Percentiles rank a stretch among this genome's conserved stretches.
phyloP scores from a whole-genome alignment of 2,888 invertebrate genomes.

The Arctia plantaginis region DNA sequence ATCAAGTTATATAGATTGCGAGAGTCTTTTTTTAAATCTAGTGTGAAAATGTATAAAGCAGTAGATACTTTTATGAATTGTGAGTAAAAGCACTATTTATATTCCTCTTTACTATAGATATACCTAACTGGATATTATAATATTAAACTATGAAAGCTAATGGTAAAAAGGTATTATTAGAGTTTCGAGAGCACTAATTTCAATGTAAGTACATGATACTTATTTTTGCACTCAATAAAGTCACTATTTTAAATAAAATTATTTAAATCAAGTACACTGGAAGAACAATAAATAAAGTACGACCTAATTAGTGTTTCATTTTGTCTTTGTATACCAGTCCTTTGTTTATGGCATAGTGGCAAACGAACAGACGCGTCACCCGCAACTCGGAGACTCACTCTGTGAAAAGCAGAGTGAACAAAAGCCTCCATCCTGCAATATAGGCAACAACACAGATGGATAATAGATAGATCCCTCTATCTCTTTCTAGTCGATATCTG shows the following conservation, averaged over 20 bases:
- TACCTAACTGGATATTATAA: slow-evolving; percentile 49
- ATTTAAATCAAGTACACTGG: slow-evolving; percentile 77
- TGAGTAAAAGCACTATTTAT: slow-evolving; percentile 40
- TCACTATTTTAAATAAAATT: slow-evolving; percentile 83
- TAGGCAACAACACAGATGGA: too few relatives aligned
- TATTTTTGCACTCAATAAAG: slow-evolving; percentile 84
- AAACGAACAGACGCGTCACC: too few relatives aligned
- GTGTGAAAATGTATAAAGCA: slow-evolving; percentile 30
- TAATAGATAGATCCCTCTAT: too few relatives aligned
- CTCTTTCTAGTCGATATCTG: too few relatives aligned
- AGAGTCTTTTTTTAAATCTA: slow-evolving; percentile 29
- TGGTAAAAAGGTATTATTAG: slow-evolving; percentile 59
- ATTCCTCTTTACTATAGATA: slow-evolving; percentile 42
- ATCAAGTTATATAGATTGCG: slow-evolving; percentile 3
- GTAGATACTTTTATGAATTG: slow-evolving; percentile 44
- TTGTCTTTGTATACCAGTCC: slow-evolving; percentile 7
- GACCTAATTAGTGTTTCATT: slow-evolving; percentile 66
- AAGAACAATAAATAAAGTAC: slow-evolving; percentile 79
- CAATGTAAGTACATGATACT: slow-evolving; percentile 74
- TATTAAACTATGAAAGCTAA: slow-evolving; percentile 47
- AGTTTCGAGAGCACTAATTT: slow-evolving; percentile 78
- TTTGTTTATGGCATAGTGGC: not conserved
- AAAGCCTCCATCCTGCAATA: too few relatives aligned
- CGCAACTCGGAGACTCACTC: too few relatives aligned
- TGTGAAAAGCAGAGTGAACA: too few relatives aligned